Evolutionary conservation across 2,888 invertebrate species (phyloP).

Genomic region (Cantharis nigra): DNA sequence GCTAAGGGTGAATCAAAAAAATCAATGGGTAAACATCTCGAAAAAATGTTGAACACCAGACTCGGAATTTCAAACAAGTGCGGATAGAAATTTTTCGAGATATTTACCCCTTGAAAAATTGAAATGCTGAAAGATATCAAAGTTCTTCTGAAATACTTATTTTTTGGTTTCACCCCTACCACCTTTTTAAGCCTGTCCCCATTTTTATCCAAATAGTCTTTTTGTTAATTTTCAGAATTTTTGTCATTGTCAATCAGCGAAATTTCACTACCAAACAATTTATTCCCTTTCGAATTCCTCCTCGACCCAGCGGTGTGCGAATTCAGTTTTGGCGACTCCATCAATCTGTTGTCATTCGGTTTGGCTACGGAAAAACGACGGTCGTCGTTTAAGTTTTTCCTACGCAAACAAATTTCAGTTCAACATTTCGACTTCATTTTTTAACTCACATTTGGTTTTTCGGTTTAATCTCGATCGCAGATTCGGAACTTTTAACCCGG

Average conservation of each 20-base stretch:
- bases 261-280: neutral
- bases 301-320: neutral
- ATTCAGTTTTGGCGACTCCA: neutral
- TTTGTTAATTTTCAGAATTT: neutral
- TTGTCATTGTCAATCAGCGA: neutral
- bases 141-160: neutral
- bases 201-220: neutral
- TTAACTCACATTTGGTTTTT: neutral
- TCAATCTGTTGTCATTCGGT: neutral
- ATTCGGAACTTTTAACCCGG: slow-evolving; percentile 44
- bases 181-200: neutral
- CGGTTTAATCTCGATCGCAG: slow-evolving; percentile 35
- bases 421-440: neutral
- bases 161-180: neutral
- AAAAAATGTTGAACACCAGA: too few species aligned
- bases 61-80: too few species aligned
- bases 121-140: too few species aligned
- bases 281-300: neutral
- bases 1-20: neutral
- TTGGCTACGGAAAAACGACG: slow-evolving; percentile 22
- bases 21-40: too few species aligned
- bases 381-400: neutral
- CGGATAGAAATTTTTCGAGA: too few species aligned
- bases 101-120: too few species aligned
- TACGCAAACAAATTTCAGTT: neutral